Base-by-base conservation (phyloP, 1,140 invertebrate genomes). In the Apis laboriosa region DNA sequence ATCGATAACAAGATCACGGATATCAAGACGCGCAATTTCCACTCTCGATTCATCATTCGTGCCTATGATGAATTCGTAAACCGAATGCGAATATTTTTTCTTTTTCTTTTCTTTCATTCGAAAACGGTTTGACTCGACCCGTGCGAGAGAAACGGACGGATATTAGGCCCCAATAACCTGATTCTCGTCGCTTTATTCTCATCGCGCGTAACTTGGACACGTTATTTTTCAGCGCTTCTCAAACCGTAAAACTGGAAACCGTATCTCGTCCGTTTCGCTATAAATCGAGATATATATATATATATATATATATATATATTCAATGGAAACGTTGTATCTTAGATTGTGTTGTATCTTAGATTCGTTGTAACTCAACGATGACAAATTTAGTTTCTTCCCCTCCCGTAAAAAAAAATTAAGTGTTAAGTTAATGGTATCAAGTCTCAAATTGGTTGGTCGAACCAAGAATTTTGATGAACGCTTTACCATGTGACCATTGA, bases 91-190 rank as follows among this genome's bases (percentile, higher is more conserved):
- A n/a, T n/a, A n/a, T 61, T 13, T 72, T 28, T 43, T 43, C 5
- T 43, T 43, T 43, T 43, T 43, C 5, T 43, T 43, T 77, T 61
- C 13, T 72, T 28, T 53, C 24, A 53, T 11, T 56, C 4, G 24
- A 51, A 56, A 43, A 34, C 15, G 63, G 15, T 15, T 51, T 1
- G 34, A 53, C 58, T 68, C 49, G 21, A 73, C 68, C 4, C 34
- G 2, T 43, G 72, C 60, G 24, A 72, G 76, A 84, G 86, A 86
- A 84, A 86, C 66, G 79, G 64, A 61, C 85, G 84, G 84, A 87
- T 86, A 87, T 86, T 84, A 87, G 81, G 74, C 21, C 64, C 74
- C 81, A 75, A 87, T 86, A 86, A 87, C 84, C 77, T 61, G 85
- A 86, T 86, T 87, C 81, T 80, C 77, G 82, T 77, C 83, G 70